Evolutionary conservation across 2,797 vertebrate genomes (phyloP), one percentile per base, ranked within the genome.

Genomic region (Moxostoma hubbsi): DNA sequence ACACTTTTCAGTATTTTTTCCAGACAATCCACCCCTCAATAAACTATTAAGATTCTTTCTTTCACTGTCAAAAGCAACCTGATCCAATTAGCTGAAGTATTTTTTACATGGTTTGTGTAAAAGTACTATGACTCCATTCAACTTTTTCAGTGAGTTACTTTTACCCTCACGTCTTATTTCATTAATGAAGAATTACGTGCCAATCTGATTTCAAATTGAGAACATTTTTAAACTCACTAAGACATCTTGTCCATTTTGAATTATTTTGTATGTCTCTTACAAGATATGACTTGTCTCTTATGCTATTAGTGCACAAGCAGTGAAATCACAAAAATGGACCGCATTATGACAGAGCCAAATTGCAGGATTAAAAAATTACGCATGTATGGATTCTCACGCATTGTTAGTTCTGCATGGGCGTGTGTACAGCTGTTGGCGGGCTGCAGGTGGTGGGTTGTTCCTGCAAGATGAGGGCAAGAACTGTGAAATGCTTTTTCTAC

Each of bases 401-500:
- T 79, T 82, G 75, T 77, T 62, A 64, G 15, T 57, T 81, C 36
- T 8, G 51, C 74, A 54, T 67, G 57, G 45, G 43, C 12, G 50
- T 75, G 54, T 50, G 5, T 75, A 59, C 67, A 73, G 72, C 81
- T 75, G 66, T 78, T 83, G 84, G 75, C 71, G 81, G 81, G 51
- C 15, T 68, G 46, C 71, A 77, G 76, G 77, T 85, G 68, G 16
- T 83, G 81, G 79, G 81, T 55, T 81, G 75, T 79, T 79, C 79
- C 70, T 79, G 74, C 59, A 73, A 81, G 68, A 70, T 72, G 57
- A 72, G 62, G 72, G 36, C 53, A 63, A 70, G 71, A 61, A 83
- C 66, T 75, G 73, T 76, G 64, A 81, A 74, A 49, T 61, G 62
- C 54, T 85, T 82, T 85, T 24, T 75, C 47, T 79, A 24, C 72